Evolutionary conservation across 2,888 invertebrate genomes (phyloP).

Genomic region (Phania funesta): DNA sequence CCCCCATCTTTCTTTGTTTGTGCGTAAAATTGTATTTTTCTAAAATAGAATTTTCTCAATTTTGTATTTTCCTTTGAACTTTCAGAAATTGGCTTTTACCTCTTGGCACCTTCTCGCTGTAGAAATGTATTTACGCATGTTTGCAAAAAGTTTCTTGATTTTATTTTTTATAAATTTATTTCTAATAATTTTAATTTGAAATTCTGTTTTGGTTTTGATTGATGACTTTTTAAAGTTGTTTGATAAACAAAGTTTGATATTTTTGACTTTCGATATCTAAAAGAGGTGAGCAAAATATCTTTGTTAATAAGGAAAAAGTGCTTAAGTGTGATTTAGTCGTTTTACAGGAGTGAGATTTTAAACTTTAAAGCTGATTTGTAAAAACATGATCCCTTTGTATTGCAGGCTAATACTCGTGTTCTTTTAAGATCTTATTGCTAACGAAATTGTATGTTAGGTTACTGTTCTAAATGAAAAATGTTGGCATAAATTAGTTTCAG

Average conservation of each 20-base stretch:
- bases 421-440: too few relatives aligned
- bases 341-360: too few relatives aligned
- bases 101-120: slow-evolving; percentile 11
- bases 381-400: too few relatives aligned
- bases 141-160: background rate
- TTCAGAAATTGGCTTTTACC: slow-evolving; percentile 30
- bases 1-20: slow-evolving; percentile 18
- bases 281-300: too few relatives aligned
- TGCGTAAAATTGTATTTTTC: slow-evolving; percentile 59
- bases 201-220: slow-evolving; percentile 49
- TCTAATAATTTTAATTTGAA: slow-evolving; percentile 46
- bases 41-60: slow-evolving; percentile 43
- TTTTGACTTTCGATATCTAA: too few relatives aligned
- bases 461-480: too few relatives aligned
- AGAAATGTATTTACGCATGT: slow-evolving; percentile 33
- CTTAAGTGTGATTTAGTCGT: too few relatives aligned
- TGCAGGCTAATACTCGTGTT: too few relatives aligned
- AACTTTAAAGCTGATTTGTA: too few relatives aligned
- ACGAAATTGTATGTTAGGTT: too few relatives aligned
- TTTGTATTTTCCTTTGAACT: slow-evolving; percentile 62
- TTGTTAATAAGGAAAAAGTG: too few relatives aligned
- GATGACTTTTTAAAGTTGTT: slow-evolving; percentile 40
- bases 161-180: slow-evolving; percentile 26
- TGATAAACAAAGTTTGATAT: slow-evolving; percentile 1
- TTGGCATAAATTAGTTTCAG: too few relatives aligned